Percentiles rank a stretch among this genome's conserved stretches.
Evolutionary conservation across 2,797 vertebrate genomes (phyloP).

Genomic region (Typhlichthys eigenmanni): DNA sequence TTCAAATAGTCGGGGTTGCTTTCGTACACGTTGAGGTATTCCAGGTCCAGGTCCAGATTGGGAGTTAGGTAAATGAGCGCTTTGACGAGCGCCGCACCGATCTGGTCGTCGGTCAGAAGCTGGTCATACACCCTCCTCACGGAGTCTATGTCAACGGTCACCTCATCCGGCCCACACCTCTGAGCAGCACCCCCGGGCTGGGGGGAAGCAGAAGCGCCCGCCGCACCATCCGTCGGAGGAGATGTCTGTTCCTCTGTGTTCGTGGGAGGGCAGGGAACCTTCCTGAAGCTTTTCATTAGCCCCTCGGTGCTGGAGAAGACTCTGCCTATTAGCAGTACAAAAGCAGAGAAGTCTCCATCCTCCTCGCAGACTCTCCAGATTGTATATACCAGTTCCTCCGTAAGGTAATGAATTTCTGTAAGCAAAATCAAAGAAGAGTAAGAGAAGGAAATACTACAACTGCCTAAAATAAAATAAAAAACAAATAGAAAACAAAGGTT

Average conservation of each 20-base stretch:
- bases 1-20: conserved; percentile 95
- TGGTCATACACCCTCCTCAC: conserved; percentile 90
- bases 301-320: conserved; percentile 94
- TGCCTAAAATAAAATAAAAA: not conserved
- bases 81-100: conserved; percentile 93
- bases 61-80: conserved; percentile 94
- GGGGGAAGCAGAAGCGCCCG: conserved; percentile 77
- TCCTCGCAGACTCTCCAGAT: conserved; percentile 90
- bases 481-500: not conserved
- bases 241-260: conserved; percentile 76
- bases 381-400: conserved; percentile 88
- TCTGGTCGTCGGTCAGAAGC: conserved; percentile 89
- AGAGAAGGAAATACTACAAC: not conserved
- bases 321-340: conserved; percentile 89
- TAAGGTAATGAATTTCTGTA: conserved; percentile 91
- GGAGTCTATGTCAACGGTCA: conserved; percentile 89
- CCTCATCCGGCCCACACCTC: conserved; percentile 77
- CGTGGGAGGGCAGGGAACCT: conserved; percentile 80
- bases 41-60: conserved; percentile 96
- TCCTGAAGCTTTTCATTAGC: conserved; percentile 91
- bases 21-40: conserved; percentile 94
- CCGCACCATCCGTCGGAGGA: conserved; percentile 78
- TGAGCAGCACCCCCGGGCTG: conserved; percentile 76
- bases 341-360: conserved; percentile 88
- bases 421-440: conserved; percentile 1